Evolutionary conservation across 2,888 invertebrate genomes (phyloP), one percentile per base, ranked within the genome.

Genomic region (Drosophila siamana): DNA sequence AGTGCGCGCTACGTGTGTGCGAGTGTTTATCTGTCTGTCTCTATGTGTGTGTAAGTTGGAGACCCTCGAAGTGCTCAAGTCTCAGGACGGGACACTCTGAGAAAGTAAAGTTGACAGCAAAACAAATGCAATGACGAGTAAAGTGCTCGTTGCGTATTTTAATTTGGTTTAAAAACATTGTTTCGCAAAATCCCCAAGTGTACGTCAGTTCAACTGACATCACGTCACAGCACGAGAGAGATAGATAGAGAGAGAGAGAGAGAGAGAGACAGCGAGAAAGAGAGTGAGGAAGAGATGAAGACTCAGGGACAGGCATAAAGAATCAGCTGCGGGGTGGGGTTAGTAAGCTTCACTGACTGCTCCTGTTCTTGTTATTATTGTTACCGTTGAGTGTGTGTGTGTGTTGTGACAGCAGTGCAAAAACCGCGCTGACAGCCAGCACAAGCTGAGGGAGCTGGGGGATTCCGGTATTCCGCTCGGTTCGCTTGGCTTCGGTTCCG

Each of bases 161-260:
- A 83, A 83, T 83, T 83, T 83, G 88, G 88, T 83, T 83, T 83
- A 83, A 83, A 83, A 83, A 83, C 88, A 83, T 88, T 83, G 82
- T 88, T 88, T 86, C 82, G 86, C 86, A 83, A 69, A 86, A 83
- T 88, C 88, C 82, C 84, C 84, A 86, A 83, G 86, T 71, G 86
- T 77, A 69, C 65, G 88, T 78, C 75, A 74, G 75, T 63, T 76
- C 75, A 80, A 60, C 82, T 88, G 82, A 82, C 88, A 80, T 83
- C 88, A 88, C 77, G 86, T 88, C 88, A 74, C 85, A 71, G n/a
- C n/a, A n/a, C n/a, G n/a, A n/a, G n/a, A n/a, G n/a, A n/a, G n/a
- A n/a, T n/a, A n/a, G n/a, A n/a, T n/a, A n/a, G n/a, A n/a, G n/a
- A n/a, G n/a, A 26, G 22, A 22, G 15, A 38, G 36, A 13, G 40